A percentile compares a stretch with the other conserved stretches of the same genome.
These are phyloP conservation scores for Encarsia formosa DNA, from an alignment of 2,888 invertebrate genomes.

Conservation along the genomic window DNA sequence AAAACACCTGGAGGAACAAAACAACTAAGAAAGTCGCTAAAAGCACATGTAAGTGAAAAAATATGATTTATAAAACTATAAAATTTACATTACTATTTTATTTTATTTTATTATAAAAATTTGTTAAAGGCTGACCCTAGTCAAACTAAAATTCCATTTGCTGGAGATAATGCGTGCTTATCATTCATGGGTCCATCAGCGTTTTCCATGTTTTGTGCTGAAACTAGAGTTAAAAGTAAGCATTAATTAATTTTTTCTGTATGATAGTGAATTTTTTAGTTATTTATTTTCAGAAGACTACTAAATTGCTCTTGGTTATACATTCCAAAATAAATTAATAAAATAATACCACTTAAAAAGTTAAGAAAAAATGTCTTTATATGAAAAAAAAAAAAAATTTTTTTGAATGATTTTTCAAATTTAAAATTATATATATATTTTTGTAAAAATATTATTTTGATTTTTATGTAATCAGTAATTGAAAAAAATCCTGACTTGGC, in stretches of 20 bases:
- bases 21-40: conserved; percentile 3
- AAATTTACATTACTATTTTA: neutral
- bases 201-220: conserved; percentile 47
- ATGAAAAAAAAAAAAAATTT: too few species aligned
- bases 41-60: neutral
- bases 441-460: too few species aligned
- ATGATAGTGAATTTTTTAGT: too few species aligned
- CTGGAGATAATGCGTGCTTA: conserved; percentile 19
- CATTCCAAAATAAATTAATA: too few species aligned
- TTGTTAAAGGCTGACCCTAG: conserved; percentile 14
- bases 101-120: neutral
- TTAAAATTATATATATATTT: too few species aligned
- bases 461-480: too few species aligned
- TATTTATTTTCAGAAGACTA: too few species aligned
- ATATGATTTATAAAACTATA: neutral
- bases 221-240: conserved; percentile 45
- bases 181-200: conserved; percentile 22
- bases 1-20: conserved; percentile 5
- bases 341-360: too few species aligned
- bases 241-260: conserved; percentile 2
- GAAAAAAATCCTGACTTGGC: conserved; percentile 40
- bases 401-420: too few species aligned
- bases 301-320: too few species aligned
- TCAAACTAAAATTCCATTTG: conserved; percentile 25
- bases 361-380: too few species aligned